phyloP scores from a whole-genome alignment of 2,797 vertebrate genomes.

The Glossophaga mutica region DNA sequence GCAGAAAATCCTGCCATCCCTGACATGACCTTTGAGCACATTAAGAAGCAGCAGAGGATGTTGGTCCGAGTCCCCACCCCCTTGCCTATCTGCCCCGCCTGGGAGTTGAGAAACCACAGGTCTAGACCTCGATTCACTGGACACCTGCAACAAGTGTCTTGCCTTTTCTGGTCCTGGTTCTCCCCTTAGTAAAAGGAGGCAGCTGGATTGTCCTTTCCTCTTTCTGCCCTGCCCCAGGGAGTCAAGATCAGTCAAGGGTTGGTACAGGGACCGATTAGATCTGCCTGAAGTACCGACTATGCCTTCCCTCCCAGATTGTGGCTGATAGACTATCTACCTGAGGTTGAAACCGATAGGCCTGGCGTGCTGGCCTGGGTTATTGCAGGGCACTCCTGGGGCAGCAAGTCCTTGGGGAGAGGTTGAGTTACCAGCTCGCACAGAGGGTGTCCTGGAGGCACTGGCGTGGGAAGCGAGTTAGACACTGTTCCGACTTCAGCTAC shows the following conservation, averaged over 20 bases:
- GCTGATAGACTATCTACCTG: neutral
- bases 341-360: neutral
- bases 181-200: neutral
- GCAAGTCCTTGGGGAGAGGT: neutral
- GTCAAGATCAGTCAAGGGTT: neutral
- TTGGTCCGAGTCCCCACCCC: neutral
- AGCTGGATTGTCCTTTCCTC: neutral
- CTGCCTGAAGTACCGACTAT: neutral
- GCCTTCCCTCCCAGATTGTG: neutral
- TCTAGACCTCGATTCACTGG: neutral
- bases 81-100: neutral
- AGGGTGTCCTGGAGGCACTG: neutral
- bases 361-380: neutral
- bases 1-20: conserved; percentile 45
- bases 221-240: neutral
- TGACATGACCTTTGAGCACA: conserved; percentile 58
- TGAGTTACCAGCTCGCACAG: neutral
- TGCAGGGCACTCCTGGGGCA: neutral
- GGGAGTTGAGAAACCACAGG: neutral
- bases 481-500: neutral
- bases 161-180: neutral
- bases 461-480: neutral
- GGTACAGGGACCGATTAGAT: neutral
- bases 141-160: neutral
- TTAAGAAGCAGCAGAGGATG: neutral